Base-by-base conservation (phyloP, 2,113 vertebrate species). In the Scophthalmus maximus region DNA sequence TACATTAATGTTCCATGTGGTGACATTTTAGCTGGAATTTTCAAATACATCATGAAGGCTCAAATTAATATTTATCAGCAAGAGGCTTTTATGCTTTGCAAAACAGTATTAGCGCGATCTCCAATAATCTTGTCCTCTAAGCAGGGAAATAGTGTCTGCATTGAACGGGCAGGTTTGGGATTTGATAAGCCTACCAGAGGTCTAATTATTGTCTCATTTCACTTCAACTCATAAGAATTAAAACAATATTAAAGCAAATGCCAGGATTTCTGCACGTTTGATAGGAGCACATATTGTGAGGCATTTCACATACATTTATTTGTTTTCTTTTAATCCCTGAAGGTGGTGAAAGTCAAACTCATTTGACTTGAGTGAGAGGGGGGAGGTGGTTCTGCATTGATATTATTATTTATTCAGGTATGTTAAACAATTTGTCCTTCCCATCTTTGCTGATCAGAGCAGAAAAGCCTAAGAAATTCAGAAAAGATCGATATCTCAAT, bases 21-120 rank as follows among this genome's bases (percentile, higher is more conserved):
- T 99, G 98, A 99, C 98, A 99, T 99, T 99, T 99, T 98, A 99
- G 97, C 96, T 95, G 95, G 97, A 96, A 98, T 97, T 99, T 97
- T 97, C 97, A 97, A 98, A 99, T 98, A 99, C 96, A 97, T 98
- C 98, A 98, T 96, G 97, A 98, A 97, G 97, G 97, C 95, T 98
- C 96, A 98, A 98, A 99, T 99, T 98, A 98, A 98, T 99, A 99
- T 99, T 99, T 99, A 99, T 99, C 97, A 99, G 96, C 94, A 93
- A 96, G 95, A 95, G 95, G 95, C 95, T 97, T 98, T 98, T 97
- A 97, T 98, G 97, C 96, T 98, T 97, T 98, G 96, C 96, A 97
- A 98, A 97, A 97, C 95, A 96, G 95, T 96, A 96, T 98, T 97
- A 98, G 96, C 94, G 94, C 95, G 96, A 95, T 96, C 90, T 91